Percentiles rank a stretch among this genome's conserved stretches.
Conservation (phyloP, 2,797 vertebrate species). For the Aphelocoma californica region DNA sequence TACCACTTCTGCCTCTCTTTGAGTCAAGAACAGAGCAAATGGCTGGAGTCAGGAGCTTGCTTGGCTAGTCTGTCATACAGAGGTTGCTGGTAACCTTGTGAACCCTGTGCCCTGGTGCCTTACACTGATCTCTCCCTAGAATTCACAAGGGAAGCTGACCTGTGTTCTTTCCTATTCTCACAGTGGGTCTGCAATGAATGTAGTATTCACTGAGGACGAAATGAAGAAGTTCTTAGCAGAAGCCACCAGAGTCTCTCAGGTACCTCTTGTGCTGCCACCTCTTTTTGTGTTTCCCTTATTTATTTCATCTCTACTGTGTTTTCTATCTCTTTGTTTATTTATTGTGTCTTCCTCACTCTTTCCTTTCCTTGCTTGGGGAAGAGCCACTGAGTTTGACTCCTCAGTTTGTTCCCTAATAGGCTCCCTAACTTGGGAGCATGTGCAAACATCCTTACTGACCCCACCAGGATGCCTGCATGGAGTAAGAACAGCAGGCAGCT, state of each 20-base stretch:
- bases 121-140: not conserved
- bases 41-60: not conserved
- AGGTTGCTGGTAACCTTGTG: not conserved
- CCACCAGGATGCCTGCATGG: not conserved
- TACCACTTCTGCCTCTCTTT: not conserved
- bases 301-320: not conserved
- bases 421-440: not conserved
- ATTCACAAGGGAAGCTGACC: not conserved
- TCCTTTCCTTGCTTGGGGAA: not conserved
- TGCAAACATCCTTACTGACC: not conserved
- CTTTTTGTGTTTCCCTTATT: not conserved
- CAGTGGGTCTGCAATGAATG: slow-evolving; percentile 95
- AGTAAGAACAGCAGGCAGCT: not conserved
- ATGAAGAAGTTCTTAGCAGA: slow-evolving; percentile 95
- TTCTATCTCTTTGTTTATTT: not conserved
- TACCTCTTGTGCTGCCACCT: slow-evolving; percentile 42
- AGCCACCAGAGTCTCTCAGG: slow-evolving; percentile 93
- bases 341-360: not conserved
- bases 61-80: not conserved
- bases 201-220: slow-evolving; percentile 87
- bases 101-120: not conserved
- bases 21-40: not conserved
- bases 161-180: not conserved
- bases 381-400: not conserved
- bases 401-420: not conserved